Base-by-base conservation (phyloP, 2,888 invertebrate species). In the Proisotoma minuta region DNA sequence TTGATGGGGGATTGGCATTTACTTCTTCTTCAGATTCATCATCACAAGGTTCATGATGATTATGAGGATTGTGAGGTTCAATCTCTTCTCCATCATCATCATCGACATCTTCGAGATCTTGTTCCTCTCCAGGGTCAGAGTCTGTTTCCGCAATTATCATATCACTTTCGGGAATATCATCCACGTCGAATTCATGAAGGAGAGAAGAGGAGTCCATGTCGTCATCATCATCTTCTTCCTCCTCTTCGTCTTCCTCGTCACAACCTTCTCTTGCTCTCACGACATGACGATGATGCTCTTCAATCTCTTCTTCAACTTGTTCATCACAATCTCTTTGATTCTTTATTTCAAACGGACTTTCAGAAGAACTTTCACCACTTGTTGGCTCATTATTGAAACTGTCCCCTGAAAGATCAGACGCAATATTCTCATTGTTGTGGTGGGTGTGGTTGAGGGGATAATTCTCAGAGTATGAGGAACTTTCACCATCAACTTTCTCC, bases 71-170 rank as follows among this genome's bases (percentile, higher is more conserved):
- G n/a, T n/a, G n/a, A n/a, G n/a, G n/a, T n/a, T n/a, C n/a, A n/a
- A n/a, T n/a, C n/a, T 54, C 62, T 1, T 49, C 56, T 20, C 59
- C 63, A 22, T 60, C 60, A 34, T 34, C 34, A 2, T 63, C 63
- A 57, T 63, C 59, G 2, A 59, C 63, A 34, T 34, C 34, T 34
- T 34, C 8, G 15, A 10, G 60, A 63, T 63, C 63, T 57, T 63
- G 12, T 59, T 60, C 39, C 60, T 63, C 50, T 63, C 63, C 2
- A 59, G 63, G n/a, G 63, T 63, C 27, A 59, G 59, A 28, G 60
- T 63, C 0, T 59, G 8, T 15, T 34, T 34, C 34, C 8, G 34
- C 34, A 34, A 34, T 34, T 10, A 34, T 34, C 48, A 56, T 54
- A 48, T 60, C 60, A 29, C 47, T 52, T 39, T 60, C 60, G n/a